A percentile compares a stretch with the other conserved stretches of the same genome.
Evolutionary conservation across 2,888 invertebrate genomes (phyloP).

Genomic region (Macrophya alboannulata): DNA sequence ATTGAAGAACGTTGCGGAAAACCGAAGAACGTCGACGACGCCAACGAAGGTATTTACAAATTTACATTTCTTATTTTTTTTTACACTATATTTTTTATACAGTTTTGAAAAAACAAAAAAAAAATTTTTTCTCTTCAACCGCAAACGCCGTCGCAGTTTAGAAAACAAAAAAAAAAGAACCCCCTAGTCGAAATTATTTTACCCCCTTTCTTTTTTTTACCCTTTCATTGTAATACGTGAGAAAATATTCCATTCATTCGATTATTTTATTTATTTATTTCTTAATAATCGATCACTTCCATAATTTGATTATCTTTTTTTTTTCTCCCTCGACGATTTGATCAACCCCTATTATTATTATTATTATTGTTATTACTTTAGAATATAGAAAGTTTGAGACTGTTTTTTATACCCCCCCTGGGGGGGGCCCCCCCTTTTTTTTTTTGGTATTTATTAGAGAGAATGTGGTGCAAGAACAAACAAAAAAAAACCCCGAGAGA

Average conservation of each 20-base stretch:
- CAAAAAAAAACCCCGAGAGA: background rate
- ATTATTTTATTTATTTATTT: background rate
- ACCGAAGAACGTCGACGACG: slow-evolving; percentile 94
- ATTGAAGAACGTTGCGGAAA: slow-evolving; percentile 97
- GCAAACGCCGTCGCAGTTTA: too few species aligned
- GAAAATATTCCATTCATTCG: background rate
- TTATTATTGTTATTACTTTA: background rate
- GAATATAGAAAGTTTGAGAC: background rate
- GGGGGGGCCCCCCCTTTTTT: background rate
- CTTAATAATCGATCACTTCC: background rate
- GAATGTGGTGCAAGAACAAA: slow-evolving; percentile 17
- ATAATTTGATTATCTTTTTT: background rate
- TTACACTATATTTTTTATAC: background rate
- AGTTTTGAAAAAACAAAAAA: background rate
- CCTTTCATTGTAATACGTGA: background rate
- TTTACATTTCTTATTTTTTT: slow-evolving; percentile 19
- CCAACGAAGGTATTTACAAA: slow-evolving; percentile 92
- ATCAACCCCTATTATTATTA: background rate
- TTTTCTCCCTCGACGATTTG: background rate
- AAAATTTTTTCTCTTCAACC: background rate
- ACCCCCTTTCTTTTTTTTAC: background rate
- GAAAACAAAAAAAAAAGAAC: background rate
- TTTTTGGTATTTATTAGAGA: slow-evolving; percentile 25
- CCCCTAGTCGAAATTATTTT: background rate
- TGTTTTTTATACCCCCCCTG: background rate